phyloP scores from a whole-genome alignment of 2,797 vertebrate species.

The Fringilla coelebs region DNA sequence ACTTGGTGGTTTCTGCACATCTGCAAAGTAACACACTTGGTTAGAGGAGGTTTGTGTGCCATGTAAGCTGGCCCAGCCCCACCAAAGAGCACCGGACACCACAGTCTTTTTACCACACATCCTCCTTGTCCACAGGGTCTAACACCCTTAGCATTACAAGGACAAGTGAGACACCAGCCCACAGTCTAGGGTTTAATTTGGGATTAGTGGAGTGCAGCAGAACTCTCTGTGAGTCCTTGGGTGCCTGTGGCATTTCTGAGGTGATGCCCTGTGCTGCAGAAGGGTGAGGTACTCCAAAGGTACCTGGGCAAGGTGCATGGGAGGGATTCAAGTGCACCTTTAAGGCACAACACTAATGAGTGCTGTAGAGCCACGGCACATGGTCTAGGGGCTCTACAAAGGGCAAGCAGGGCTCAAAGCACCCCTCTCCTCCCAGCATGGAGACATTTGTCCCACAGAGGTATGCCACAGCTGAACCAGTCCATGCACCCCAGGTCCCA shows the following conservation, averaged over 20 bases:
- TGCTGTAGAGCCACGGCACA: neutral
- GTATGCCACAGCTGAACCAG: neutral
- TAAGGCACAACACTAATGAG: accelerated
- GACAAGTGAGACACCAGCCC: neutral
- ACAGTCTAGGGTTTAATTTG: neutral
- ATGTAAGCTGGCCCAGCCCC: accelerated
- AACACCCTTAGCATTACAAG: neutral
- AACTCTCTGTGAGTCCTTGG: neutral
- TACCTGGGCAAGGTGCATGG: neutral
- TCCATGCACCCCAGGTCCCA: neutral
- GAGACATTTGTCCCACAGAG: neutral
- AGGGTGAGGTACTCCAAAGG: neutral
- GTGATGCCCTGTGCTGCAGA: accelerated
- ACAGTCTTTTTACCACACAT: neutral
- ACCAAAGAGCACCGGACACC: neutral
- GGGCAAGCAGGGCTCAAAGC: neutral
- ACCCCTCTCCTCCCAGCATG: neutral
- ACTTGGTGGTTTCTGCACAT: neutral
- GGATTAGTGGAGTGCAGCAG: neutral
- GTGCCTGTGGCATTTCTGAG: accelerated
- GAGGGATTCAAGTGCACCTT: neutral
- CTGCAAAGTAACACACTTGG: constrained; percentile 25
- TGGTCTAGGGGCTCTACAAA: neutral
- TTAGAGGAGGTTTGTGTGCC: neutral
- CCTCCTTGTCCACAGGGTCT: neutral